Evolutionary conservation across 2,797 vertebrate species (phyloP).

Genomic region (Chelon labrosus): DNA sequence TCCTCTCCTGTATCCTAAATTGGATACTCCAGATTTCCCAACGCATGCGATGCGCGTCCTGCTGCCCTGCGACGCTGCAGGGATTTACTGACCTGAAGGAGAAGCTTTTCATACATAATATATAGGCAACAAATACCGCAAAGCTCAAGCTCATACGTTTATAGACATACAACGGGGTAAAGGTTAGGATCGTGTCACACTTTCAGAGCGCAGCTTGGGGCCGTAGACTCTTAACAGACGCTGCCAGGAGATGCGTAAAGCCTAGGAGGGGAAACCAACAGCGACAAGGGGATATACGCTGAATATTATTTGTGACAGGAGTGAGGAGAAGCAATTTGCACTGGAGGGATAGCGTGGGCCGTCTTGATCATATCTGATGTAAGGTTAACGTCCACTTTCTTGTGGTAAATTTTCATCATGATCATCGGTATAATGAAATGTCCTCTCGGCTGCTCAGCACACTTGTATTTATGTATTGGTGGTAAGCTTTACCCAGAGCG

Average conservation of each 20-base stretch:
- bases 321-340: not conserved
- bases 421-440: not conserved
- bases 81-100: not conserved
- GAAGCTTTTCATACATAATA: not conserved
- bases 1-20: not conserved
- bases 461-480: not conserved
- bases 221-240: not conserved
- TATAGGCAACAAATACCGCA: not conserved
- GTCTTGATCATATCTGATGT: constrained; percentile 4
- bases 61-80: not conserved
- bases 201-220: not conserved
- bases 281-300: not conserved
- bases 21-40: not conserved
- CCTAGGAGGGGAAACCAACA: constrained; percentile 5
- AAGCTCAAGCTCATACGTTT: not conserved
- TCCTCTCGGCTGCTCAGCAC: not conserved
- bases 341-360: not conserved
- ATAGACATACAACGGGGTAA: not conserved
- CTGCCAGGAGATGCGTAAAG: not conserved
- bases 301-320: constrained; percentile 2
- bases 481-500: not conserved
- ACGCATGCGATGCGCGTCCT: not conserved
- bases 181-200: not conserved
- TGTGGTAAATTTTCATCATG: constrained; percentile 6
- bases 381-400: not conserved